Evolutionary conservation across 2,888 invertebrate genomes (phyloP), one percentile per base, ranked within the genome.

Genomic region (Rhagonycha fulva): DNA sequence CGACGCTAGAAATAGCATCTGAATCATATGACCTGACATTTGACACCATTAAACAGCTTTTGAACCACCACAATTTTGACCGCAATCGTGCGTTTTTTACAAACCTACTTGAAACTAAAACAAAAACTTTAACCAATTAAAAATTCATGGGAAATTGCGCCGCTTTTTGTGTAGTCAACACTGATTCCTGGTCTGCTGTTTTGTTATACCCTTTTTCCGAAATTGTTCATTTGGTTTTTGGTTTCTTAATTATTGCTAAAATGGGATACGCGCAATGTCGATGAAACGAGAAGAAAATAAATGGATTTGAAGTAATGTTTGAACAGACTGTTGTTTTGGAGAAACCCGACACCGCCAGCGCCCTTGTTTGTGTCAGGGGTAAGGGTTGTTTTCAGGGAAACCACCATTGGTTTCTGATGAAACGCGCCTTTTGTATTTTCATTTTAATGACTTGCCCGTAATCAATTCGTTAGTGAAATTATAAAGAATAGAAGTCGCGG

Each of bases 1-100:
- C 81, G 82, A 80, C 81, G 84, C 84, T 84, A 83, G 84, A 84
- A 84, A 84, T 84, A 85, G 84, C 82, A 75, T 80, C 77, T 85
- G 85, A 84, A 82, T 85, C 85, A 85, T 81, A 80, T 76, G 81
- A 83, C 81, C 83, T 81, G 85, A 84, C 82, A 85, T 81, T 80
- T 80, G 84, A 85, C 81, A 84, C 84, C 81, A 79, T 74, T 78
- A 26, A 75, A 74, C 79, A 75, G 79, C 78, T 79, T 80, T 79
- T 82, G 83, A 81, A 82, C 82, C 82, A 82, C 81, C 80, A 70
- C 78, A 76, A 74, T 76, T 71, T 76, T 60, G 78, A 80, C 80
- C 80, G 76, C 80, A 80, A 76, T 78, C 79, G 76, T 75, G 77
- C 73, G 79, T 77, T 76, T 78, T 72, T 19, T 19, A 19, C 19